Evolutionary conservation across 2,797 vertebrate genomes (phyloP), one percentile per base, ranked within the genome.

Genomic region (Sebastes baramenuke): DNA sequence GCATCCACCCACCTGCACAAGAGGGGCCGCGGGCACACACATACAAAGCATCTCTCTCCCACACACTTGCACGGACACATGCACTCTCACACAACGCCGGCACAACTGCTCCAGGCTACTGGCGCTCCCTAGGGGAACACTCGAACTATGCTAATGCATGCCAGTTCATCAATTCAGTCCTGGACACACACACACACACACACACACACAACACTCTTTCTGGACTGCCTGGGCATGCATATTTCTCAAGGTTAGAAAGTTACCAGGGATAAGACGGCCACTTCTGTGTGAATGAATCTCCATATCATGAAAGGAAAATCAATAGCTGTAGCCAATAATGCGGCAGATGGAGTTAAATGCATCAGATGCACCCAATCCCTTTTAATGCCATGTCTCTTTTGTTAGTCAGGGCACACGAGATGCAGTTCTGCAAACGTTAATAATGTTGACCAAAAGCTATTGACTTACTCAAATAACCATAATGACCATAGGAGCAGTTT

Each of bases 171-270:
- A 93, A 80, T 94, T 94, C 91, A 81, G 75, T 60, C 59, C 79
- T 67, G 88, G 81, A 46, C 16, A 46, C 42, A 46, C 42, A 46
- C 42, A 46, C 14, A 89, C 86, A 46, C 42, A 46, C 42, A 46
- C 38, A 46, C 16, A 46, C 42, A 46, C 42, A 85, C 56, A 87
- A 84, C 81, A 58, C 20, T 29, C 67, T 85, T 62, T 85, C 85
- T 66, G 85, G 85, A 75, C 91, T 87, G 90, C 82, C 71, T 80
- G 65, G 70, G 42, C 80, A 83, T 88, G 91, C 91, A 92, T 90
- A 89, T 93, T 93, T 84, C 81, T 89, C 94, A 95, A 95, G 93
- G 94, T 95, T 92, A 94, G 92, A 92, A 86, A 91, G 91, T 92
- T 88, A 69, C 74, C 87, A 80, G 83, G 70, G 80, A 75, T 83